These are phyloP conservation scores for Tachysurus vachellii DNA, from an alignment of 2,113 vertebrate species.

Conservation along the genomic window DNA sequence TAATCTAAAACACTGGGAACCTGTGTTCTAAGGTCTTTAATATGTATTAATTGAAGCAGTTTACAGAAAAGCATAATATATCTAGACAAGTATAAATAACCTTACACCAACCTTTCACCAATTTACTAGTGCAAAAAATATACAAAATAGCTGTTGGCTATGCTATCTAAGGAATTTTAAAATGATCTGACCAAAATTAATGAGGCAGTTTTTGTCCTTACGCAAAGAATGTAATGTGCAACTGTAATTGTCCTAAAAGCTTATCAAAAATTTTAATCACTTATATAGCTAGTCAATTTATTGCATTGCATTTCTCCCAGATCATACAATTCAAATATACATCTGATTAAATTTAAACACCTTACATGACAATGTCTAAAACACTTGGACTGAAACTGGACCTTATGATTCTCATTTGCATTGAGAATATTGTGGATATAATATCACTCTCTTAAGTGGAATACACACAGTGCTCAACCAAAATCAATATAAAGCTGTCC, in stretches of 20 bases:
- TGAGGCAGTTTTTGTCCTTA: not conserved
- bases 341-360: constrained; percentile 34
- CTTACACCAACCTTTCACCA: not conserved
- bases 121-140: not conserved
- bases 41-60: not conserved
- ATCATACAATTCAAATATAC: constrained; percentile 16
- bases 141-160: not conserved
- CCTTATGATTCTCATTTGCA: constrained; percentile 18
- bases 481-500: constrained; percentile 1
- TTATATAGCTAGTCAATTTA: not conserved
- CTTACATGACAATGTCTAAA: not conserved
- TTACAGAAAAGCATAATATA: not conserved
- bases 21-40: not conserved
- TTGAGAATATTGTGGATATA: constrained; percentile 24
- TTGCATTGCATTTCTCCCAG: not conserved
- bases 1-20: not conserved
- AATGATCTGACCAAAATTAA: not conserved
- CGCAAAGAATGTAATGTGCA: not conserved
- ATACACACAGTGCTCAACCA: not conserved
- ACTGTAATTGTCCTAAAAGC: not conserved
- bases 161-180: not conserved
- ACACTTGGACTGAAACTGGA: constrained; percentile 9
- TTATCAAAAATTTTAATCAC: constrained; percentile 1
- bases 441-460: not conserved
- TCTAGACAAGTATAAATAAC: not conserved